Evolutionary conservation across 2,888 invertebrate genomes (phyloP).

Genomic region (Mythimna loreyi): DNA sequence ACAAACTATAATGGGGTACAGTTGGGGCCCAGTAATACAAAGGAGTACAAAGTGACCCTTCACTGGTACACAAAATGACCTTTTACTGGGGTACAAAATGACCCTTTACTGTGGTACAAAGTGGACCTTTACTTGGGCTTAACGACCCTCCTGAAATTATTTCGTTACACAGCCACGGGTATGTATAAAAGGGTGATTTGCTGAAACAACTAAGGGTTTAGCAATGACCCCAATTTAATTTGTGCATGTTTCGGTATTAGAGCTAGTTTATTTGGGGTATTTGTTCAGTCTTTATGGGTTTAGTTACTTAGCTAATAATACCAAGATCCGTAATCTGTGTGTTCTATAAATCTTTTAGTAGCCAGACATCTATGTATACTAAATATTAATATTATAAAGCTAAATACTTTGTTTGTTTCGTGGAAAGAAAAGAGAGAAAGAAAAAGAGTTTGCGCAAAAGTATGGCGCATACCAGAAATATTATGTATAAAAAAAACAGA

Average conservation of each 20-base stretch:
- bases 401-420: no score
- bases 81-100: slow-evolving; percentile 31
- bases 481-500: no score
- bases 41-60: slow-evolving; percentile 17
- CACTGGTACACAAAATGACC: slow-evolving; percentile 32
- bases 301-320: slow-evolving; percentile 15
- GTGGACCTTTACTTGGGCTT: slow-evolving; percentile 37
- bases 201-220: slow-evolving; percentile 42
- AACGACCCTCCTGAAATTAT: slow-evolving; percentile 55
- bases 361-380: background rate
- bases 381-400: no score
- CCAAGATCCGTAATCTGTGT: background rate
- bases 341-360: background rate
- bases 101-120: slow-evolving; percentile 41
- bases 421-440: no score
- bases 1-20: slow-evolving; percentile 22
- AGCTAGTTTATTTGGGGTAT: slow-evolving; percentile 24
- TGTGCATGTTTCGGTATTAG: slow-evolving; percentile 31
- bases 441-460: no score
- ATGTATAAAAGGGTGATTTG: slow-evolving; percentile 49
- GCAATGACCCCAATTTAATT: slow-evolving; percentile 47
- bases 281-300: slow-evolving; percentile 11
- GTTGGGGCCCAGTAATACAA: slow-evolving; percentile 11
- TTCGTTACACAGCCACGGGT: slow-evolving; percentile 41
- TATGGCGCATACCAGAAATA: no score